Base-by-base conservation (phyloP, 2,797 vertebrate species). In the Halcyon smyrnensis region DNA sequence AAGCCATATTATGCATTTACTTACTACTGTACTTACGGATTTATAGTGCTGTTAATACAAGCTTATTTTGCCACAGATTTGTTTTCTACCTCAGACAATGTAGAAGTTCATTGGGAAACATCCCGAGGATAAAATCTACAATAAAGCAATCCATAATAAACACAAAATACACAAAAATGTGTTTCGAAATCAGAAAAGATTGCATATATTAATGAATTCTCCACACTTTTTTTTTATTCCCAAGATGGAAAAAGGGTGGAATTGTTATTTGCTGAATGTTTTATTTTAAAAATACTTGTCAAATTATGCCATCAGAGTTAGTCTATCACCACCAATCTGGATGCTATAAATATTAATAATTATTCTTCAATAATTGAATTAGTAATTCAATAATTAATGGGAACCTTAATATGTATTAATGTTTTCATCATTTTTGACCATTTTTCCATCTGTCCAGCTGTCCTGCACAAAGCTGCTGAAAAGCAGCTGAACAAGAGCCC, bases 281-380 rank as follows among this genome's bases (percentile, higher is more conserved):
- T 92, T 77, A 65, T 91, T 94, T 91, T 54, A 25, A 89, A 92
- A 93, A 89, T 92, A 63, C 92, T 96, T 92, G 82, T 83, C 96
- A 94, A 94, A 88, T 93, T 92, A 95, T 88, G 82, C 79, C 74
- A 67, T 70, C 17, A 1, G 2, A 1, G 54, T 95, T 93, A 92
- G 93, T 79, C 79, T 71, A 71, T 76, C 69, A 86, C 25, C 54
- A 45, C 65, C 80, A 94, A 79, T 88, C 87, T 79, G 70, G 87
- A 95, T 70, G 48, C 43, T 60, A 95, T 94, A 69, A 95, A 94
- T 96, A 95, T 95, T 95, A 95, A 95, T 90, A 86, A 93, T 96
- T 73, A 79, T 87, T 70, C 70, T 45, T 77, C 77, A 94, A 92
- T 84, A 86, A 84, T 59, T 73, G n/a, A 87, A 93, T 82, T 84